These are phyloP conservation scores for Pachypeltis micranthus DNA, from an alignment of 1,140 invertebrate species.

Conservation along the genomic window DNA sequence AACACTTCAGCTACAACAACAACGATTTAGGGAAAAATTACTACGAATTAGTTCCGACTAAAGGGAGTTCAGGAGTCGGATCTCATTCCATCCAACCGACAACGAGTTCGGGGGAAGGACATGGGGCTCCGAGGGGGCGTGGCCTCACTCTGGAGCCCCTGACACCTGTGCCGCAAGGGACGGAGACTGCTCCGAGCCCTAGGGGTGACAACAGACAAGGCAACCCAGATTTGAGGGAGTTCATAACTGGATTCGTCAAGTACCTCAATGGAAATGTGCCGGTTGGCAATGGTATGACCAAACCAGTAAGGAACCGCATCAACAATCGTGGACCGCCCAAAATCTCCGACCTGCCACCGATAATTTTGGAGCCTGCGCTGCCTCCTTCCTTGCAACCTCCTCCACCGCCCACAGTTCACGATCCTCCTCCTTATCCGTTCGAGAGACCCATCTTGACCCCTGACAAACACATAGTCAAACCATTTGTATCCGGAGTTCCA, in stretches of 20 bases:
- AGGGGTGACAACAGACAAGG: slow-evolving; percentile 32
- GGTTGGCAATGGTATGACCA: slow-evolving; percentile 18
- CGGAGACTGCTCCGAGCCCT: slow-evolving; percentile 45
- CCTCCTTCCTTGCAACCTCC: slow-evolving; percentile 37
- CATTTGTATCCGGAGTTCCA: slow-evolving; percentile 53
- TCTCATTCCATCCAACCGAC: slow-evolving; percentile 4
- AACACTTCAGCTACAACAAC: slow-evolving; percentile 15
- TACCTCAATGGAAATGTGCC: slow-evolving; percentile 70
- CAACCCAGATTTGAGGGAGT: slow-evolving; percentile 76
- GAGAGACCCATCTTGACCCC: slow-evolving; percentile 40
- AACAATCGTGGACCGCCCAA: slow-evolving; percentile 79
- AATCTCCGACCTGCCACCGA: slow-evolving; percentile 56
- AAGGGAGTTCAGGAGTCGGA: background rate
- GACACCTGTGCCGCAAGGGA: slow-evolving; percentile 57
- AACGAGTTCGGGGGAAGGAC: slow-evolving; percentile 17
- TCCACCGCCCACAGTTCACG: slow-evolving; percentile 33
- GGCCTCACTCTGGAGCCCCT: slow-evolving; percentile 9
- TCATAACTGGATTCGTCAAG: slow-evolving; percentile 81
- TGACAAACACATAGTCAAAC: slow-evolving; percentile 34
- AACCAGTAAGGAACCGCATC: slow-evolving; percentile 52
- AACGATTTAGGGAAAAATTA: slow-evolving; percentile 9
- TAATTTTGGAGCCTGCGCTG: slow-evolving; percentile 52
- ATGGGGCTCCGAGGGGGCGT: slow-evolving; percentile 16
- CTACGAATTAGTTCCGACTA: slow-evolving; percentile 15
- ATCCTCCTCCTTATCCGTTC: slow-evolving; percentile 53